Evolutionary conservation across 2,888 invertebrate species (phyloP).

Genomic region (Sminthurinus aureus): DNA sequence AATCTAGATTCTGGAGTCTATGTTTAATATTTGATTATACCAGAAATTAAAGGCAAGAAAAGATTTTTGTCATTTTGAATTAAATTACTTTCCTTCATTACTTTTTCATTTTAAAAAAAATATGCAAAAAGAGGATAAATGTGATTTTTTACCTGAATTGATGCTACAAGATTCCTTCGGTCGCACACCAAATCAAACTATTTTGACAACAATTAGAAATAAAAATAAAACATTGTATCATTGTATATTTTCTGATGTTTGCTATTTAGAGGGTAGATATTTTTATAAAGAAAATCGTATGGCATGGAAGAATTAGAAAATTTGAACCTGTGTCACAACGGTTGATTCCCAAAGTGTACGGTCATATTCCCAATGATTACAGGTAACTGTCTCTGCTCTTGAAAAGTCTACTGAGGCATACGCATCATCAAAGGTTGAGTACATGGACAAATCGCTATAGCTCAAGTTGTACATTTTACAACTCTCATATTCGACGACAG

Average conservation of each 20-base stretch:
- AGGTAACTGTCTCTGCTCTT: slow-evolving; percentile 35
- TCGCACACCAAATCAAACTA: slow-evolving; percentile 56
- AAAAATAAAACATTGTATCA: neutral
- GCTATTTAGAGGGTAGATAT: slow-evolving; percentile 39
- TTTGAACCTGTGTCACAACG: slow-evolving; percentile 51
- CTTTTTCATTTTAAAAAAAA: slow-evolving; percentile 20
- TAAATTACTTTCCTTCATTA: neutral
- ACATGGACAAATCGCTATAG: slow-evolving; percentile 15
- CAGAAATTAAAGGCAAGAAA: neutral
- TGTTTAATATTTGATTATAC: too few species aligned
- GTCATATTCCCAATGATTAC: slow-evolving; percentile 54
- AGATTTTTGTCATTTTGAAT: neutral
- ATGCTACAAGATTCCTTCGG: slow-evolving; percentile 50
- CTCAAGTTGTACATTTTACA: slow-evolving; percentile 50
- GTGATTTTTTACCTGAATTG: slow-evolving; percentile 45
- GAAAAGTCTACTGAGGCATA: slow-evolving; percentile 45
- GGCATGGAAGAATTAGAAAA: neutral
- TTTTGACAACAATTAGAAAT: neutral
- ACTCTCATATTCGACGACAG: slow-evolving; percentile 47
- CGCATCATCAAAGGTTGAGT: slow-evolving; percentile 49
- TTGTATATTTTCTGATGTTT: neutral
- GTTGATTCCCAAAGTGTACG: slow-evolving; percentile 51
- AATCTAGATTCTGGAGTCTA: too few species aligned
- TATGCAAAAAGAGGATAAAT: too few species aligned
- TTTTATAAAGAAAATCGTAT: slow-evolving; percentile 20